Conservation (phyloP, 2,797 vertebrate species). For the Parotocinclus haroldoi region DNA sequence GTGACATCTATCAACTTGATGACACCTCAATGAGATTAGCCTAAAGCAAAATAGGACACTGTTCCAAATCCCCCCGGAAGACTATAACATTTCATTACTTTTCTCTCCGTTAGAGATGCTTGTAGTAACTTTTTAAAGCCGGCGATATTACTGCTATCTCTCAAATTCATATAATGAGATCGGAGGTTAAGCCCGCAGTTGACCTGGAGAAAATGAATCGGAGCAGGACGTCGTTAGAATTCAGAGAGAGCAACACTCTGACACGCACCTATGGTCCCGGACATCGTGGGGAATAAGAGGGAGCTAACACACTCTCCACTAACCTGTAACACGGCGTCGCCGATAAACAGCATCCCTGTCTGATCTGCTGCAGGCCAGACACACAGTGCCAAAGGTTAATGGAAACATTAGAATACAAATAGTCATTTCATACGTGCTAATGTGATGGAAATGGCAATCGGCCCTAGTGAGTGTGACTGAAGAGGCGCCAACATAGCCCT, state of each 20-base stretch:
- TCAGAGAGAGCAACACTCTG: slow-evolving; percentile 35
- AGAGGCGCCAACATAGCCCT: slow-evolving; percentile 53
- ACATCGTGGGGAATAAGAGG: slow-evolving; percentile 43
- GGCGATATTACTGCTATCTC: slow-evolving; percentile 38
- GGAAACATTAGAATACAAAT: slow-evolving; percentile 66
- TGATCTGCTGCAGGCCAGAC: slow-evolving; percentile 78
- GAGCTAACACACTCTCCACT: slow-evolving; percentile 58
- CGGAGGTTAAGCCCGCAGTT: slow-evolving; percentile 45
- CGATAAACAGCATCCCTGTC: slow-evolving; percentile 89
- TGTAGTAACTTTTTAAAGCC: slow-evolving; percentile 14
- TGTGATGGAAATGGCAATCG: slow-evolving; percentile 62
- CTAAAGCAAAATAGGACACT: background rate
- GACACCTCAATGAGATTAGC: background rate
- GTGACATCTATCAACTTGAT: slow-evolving; percentile 6
- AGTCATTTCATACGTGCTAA: slow-evolving; percentile 63
- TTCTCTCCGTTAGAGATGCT: background rate
- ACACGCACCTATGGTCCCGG: slow-evolving; percentile 43
- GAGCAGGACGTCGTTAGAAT: slow-evolving; percentile 40
- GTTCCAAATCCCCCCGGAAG: background rate
- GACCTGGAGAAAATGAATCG: slow-evolving; percentile 48
- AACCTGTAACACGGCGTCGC: slow-evolving; percentile 90
- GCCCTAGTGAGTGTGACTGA: slow-evolving; percentile 43
- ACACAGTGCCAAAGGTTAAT: slow-evolving; percentile 67
- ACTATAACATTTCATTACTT: slow-evolving; percentile 1
- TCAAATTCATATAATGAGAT: slow-evolving; percentile 41